phyloP scores from a whole-genome alignment of 2,113 vertebrate genomes.

The Gallinago paraguaiae region DNA sequence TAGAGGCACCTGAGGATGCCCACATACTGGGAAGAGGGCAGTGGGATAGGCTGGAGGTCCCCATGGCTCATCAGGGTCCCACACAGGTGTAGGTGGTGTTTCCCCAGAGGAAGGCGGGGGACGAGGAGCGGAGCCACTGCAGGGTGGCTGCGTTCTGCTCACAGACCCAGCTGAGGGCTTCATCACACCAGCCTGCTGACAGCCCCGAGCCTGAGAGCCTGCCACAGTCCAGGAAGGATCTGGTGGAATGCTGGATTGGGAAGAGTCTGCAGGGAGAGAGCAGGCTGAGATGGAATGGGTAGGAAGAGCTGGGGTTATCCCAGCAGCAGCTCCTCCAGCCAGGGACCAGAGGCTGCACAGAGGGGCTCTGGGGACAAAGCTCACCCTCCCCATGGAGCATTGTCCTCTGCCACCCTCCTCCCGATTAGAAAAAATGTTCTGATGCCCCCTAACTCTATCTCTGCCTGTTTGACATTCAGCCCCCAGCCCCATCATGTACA shows the following conservation, averaged over 20 bases:
- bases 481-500: fast-evolving
- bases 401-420: neutral
- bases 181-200: neutral
- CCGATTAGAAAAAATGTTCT: neutral
- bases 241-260: neutral
- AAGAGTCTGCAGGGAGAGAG: neutral
- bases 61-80: neutral
- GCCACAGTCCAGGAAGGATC: neutral
- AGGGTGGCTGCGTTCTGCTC: neutral
- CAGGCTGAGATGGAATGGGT: neutral
- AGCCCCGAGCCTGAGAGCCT: neutral
- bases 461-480: neutral
- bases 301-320: neutral
- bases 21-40: neutral
- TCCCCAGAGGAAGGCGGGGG: neutral
- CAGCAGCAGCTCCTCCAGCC: neutral
- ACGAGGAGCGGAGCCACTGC: neutral
- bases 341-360: neutral
- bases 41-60: neutral
- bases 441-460: too few species aligned
- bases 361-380: neutral
- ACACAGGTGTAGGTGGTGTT: constrained; percentile 43
- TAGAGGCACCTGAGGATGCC: fast-evolving
- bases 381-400: neutral
- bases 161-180: neutral